Evolutionary conservation across 2,888 invertebrate species (phyloP), one percentile per base, ranked within the genome.

Genomic region (Agapostemon virescens): DNA sequence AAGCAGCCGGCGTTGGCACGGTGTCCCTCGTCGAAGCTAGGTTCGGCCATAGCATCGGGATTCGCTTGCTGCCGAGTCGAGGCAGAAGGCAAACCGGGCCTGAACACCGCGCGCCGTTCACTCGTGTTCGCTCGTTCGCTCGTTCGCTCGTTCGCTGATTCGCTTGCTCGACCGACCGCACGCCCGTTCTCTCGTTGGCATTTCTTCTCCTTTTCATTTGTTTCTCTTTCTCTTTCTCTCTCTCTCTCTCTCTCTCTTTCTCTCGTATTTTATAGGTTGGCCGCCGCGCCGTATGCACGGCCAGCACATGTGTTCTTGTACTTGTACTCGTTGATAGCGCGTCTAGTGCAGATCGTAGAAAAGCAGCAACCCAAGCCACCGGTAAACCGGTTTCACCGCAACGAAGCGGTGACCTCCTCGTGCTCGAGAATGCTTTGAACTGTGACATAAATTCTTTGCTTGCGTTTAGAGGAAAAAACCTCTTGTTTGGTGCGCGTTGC

Each of bases 371-470:
- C 77, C n/a, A 49, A 49, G 52, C 72, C 52, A 79, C 36, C 77
- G 63, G 72, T 81, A 85, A 87, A 87, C 87, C 87, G 88, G 88
- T 87, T 88, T 69, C 77, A 33, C 70, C 73, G 73, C 76, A 69
- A 52, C 49, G 68, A 72, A 72, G 68, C 86, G 64, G 77, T 73
- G 73, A 76, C 73, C 79, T 72, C 75, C 77, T 78, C 77, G 84
- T 84, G 86, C 52, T 38, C 69, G 74, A 86, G 85, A 88, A 89
- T 88, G 85, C 81, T 86, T 80, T 85, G 82, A 89, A 84, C 83
- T 81, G 88, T 87, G 88, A 86, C 88, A 90, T 88, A 88, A 87
- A 88, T 77, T 82, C 74, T 74, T 71, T 78, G 74, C 52, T 69
- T 49, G 45, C 69, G 69, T 76, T 71, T 64, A 40, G 66, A 83